A percentile compares a stretch with the other conserved stretches of the same genome.
Evolutionary conservation across 2,113 vertebrate species (phyloP).

Genomic region (Psittacus erithacus): DNA sequence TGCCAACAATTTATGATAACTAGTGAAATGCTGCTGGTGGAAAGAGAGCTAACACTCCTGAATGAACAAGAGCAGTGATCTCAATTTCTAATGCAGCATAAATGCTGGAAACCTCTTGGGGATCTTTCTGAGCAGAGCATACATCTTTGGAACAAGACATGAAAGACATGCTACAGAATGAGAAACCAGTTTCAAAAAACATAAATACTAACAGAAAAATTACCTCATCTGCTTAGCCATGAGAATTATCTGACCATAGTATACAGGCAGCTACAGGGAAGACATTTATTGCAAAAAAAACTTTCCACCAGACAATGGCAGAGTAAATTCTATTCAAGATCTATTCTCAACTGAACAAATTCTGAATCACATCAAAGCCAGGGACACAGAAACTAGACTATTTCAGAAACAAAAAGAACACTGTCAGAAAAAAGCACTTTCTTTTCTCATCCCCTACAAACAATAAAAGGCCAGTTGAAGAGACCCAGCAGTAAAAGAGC

Average conservation of each 20-base stretch:
- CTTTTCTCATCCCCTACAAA: not conserved
- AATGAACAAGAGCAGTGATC: not conserved
- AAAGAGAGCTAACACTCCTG: not conserved
- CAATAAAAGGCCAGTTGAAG: not conserved
- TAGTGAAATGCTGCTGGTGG: not conserved
- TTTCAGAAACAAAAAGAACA: not conserved
- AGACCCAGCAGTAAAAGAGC: rapidly evolving
- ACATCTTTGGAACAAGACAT: not conserved
- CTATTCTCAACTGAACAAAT: not conserved
- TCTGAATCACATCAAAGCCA: not conserved
- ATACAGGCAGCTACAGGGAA: rapidly evolving
- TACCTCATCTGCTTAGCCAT: not conserved
- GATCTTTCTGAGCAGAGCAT: not conserved
- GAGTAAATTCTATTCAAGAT: too few species aligned
- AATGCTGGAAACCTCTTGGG: not conserved
- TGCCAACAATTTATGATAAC: not conserved
- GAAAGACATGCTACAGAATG: not conserved
- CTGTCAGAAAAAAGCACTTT: not conserved
- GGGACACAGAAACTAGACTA: too few species aligned
- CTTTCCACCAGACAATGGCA: not conserved
- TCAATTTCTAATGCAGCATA: not conserved
- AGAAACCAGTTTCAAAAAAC: not conserved
- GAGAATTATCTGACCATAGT: not conserved
- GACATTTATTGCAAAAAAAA: not conserved
- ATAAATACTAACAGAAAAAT: not conserved